Evolutionary conservation across 1,140 invertebrate species (phyloP).

Genomic region (Diachasma alloeum): DNA sequence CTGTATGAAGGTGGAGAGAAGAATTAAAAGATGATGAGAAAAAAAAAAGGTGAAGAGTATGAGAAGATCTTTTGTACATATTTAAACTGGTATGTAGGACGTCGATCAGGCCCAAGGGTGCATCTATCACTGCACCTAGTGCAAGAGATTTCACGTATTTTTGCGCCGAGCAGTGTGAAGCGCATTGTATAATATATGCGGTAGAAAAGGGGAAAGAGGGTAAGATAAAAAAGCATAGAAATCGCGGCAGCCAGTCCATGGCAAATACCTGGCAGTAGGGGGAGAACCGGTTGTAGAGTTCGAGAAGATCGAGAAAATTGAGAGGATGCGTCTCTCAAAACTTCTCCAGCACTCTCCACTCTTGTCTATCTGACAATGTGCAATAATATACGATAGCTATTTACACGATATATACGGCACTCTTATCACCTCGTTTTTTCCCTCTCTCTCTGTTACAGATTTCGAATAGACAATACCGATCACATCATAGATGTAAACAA

Average conservation of each 20-base stretch:
- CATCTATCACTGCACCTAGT: no score
- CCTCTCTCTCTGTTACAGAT: constrained; percentile 74
- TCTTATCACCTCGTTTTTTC: constrained; percentile 23
- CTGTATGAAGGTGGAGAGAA: constrained; percentile 8
- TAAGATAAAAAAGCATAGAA: constrained; percentile 39
- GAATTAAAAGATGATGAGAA: constrained; percentile 12
- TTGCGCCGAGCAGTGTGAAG: neutral
- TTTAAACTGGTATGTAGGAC: neutral
- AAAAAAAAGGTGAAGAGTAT: constrained; percentile 7
- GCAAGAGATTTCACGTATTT: neutral
- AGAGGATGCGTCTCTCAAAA: constrained; percentile 16
- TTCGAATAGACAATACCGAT: constrained; percentile 97
- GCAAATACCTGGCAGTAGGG: constrained; percentile 18
- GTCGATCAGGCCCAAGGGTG: neutral
- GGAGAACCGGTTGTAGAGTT: constrained; percentile 56
- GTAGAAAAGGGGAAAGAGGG: constrained; percentile 22
- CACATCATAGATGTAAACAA: constrained; percentile 97
- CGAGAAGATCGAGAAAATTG: constrained; percentile 9
- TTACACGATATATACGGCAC: neutral
- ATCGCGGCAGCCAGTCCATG: constrained; percentile 30
- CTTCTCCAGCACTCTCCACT: constrained; percentile 23
- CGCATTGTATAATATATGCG: constrained; percentile 24
- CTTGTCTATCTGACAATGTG: constrained; percentile 34
- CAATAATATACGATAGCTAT: neutral
- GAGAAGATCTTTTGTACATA: neutral